Evolutionary conservation across 1,140 invertebrate species (phyloP).

Genomic region (Euborellia annulipes): DNA sequence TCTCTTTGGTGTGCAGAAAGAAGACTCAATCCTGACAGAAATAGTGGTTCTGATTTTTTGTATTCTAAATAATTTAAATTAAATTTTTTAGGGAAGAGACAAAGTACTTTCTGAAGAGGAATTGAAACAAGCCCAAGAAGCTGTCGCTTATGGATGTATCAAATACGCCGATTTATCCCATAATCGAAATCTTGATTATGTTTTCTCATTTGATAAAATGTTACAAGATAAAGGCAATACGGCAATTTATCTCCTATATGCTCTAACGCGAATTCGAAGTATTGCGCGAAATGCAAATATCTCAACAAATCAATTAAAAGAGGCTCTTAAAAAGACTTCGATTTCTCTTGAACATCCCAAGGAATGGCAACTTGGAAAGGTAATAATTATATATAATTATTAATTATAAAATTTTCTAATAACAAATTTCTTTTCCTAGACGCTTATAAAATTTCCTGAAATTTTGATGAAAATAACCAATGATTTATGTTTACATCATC

Average conservation of each 20-base stretch:
- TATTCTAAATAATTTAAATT: too few species aligned
- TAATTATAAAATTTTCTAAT: constrained; percentile 2
- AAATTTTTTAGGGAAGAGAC: constrained; percentile 47
- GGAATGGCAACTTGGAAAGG: constrained; percentile 91
- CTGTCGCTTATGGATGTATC: constrained; percentile 95
- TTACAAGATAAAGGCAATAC: constrained; percentile 98
- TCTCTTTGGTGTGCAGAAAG: too few species aligned
- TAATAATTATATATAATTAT: constrained; percentile 12
- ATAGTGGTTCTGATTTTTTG: too few species aligned
- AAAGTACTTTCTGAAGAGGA: constrained; percentile 73
- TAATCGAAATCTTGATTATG: constrained; percentile 85
- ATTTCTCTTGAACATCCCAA: constrained; percentile 72
- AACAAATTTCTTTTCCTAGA: constrained; percentile 18
- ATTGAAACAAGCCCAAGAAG: constrained; percentile 66
- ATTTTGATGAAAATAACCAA: constrained; percentile 66
- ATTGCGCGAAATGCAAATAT: constrained; percentile 69
- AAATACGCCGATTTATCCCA: constrained; percentile 96
- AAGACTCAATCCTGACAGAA: too few species aligned
- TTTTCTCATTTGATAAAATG: constrained; percentile 99
- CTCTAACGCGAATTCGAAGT: constrained; percentile 83
- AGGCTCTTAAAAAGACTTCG: constrained; percentile 34
- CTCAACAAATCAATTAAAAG: constrained; percentile 36
- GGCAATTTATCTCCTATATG: constrained; percentile 93
- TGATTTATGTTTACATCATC: constrained; percentile 70
- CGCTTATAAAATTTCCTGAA: constrained; percentile 73